Evolutionary conservation across 2,888 invertebrate genomes (phyloP).

Genomic region (Dasypolia templi): DNA sequence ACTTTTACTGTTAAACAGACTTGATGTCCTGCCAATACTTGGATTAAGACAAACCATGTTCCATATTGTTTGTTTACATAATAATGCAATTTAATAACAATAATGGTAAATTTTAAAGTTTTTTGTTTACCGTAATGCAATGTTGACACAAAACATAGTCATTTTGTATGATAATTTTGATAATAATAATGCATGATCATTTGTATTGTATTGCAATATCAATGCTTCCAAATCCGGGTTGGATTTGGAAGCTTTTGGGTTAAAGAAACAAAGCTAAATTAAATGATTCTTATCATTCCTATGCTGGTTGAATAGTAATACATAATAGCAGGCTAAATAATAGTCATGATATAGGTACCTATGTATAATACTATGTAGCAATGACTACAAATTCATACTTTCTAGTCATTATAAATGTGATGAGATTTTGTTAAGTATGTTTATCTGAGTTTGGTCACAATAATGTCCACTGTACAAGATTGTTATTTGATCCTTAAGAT

Average conservation of each 20-base stretch:
- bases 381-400: neutral
- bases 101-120: conserved; percentile 9
- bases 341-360: neutral
- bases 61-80: conserved; percentile 48
- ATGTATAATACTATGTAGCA: neutral
- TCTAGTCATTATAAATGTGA: neutral
- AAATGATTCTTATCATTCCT: neutral
- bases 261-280: neutral
- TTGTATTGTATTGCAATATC: neutral
- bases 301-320: neutral
- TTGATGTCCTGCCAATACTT: conserved; percentile 53
- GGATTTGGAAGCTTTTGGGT: too few species aligned
- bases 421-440: neutral
- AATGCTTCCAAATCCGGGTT: neutral
- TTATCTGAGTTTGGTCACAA: conserved; percentile 16
- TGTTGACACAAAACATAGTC: conserved; percentile 16
- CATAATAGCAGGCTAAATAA: conserved; percentile 1
- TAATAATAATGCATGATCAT: neutral
- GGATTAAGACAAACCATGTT: conserved; percentile 25
- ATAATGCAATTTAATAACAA: conserved; percentile 26
- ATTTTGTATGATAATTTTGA: conserved; percentile 14
- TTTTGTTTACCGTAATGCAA: conserved; percentile 15
- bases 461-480: neutral
- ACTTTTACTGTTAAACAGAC: conserved; percentile 48
- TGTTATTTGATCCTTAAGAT: neutral